Percentiles rank a stretch among this genome's conserved stretches.
phyloP scores from a whole-genome alignment of 2,888 invertebrate genomes.

The Falcaria lacertinaria region DNA sequence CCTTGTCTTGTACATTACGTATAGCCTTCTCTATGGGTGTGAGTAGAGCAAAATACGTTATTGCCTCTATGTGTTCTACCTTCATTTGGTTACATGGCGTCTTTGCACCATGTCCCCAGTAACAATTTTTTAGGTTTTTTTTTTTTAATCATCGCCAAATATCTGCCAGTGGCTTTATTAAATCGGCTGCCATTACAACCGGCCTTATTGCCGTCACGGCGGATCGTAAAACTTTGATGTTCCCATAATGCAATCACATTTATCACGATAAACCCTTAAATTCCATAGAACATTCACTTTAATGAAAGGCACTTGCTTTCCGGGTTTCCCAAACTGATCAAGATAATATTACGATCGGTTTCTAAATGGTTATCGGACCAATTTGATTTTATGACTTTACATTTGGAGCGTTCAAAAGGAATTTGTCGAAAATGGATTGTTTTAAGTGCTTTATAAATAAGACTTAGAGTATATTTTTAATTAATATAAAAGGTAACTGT shows the following conservation, averaged over 20 bases:
- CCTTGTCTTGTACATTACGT: too few species aligned
- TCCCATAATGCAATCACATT: constrained; percentile 37
- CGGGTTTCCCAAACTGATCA: constrained; percentile 1
- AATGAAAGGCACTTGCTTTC: constrained; percentile 1
- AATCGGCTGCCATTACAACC: constrained; percentile 38
- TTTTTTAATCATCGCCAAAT: too few species aligned
- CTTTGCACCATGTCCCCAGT: too few species aligned
- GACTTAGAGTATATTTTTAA: not conserved
- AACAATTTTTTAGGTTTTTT: too few species aligned
- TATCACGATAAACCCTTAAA: constrained; percentile 26
- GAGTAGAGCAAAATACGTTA: too few species aligned
- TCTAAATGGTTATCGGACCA: not conserved
- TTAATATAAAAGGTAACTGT: too few species aligned
- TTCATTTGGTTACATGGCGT: too few species aligned
- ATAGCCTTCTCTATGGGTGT: too few species aligned
- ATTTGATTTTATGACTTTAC: constrained; percentile 1
- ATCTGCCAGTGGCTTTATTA: constrained; percentile 27
- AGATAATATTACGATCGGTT: constrained; percentile 2
- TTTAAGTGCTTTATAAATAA: not conserved
- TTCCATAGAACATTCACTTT: constrained; percentile 4
- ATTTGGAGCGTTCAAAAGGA: not conserved
- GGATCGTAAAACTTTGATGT: constrained; percentile 39
- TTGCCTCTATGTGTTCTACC: too few species aligned
- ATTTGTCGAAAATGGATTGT: not conserved
- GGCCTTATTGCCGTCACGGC: constrained; percentile 19